Conservation (phyloP, 2,888 invertebrate species). For the Gnatocerus cornutus region DNA sequence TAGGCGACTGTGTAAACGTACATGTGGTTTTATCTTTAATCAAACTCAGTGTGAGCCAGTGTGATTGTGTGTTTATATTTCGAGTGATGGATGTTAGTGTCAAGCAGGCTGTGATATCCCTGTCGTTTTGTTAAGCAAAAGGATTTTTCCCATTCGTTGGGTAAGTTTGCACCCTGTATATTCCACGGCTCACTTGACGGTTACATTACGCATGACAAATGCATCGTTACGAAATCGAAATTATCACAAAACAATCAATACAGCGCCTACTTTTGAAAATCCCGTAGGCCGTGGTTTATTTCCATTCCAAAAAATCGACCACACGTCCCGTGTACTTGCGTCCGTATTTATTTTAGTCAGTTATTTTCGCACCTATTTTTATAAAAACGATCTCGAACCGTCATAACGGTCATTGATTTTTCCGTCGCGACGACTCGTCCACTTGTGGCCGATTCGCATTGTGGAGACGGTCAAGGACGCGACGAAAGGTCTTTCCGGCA, state of each 20-base stretch:
- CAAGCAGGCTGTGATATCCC: constrained; percentile 4
- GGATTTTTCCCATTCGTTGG: constrained; percentile 8
- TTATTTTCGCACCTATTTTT: no score
- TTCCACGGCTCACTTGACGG: constrained; percentile 6
- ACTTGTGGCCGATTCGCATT: constrained; percentile 22
- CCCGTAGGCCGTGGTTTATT: constrained; percentile 32
- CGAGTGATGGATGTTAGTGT: constrained; percentile 31
- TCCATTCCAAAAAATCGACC: background rate
- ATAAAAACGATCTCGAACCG: background rate
- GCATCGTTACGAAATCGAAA: constrained; percentile 7
- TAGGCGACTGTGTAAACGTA: constrained; percentile 21
- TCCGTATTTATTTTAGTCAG: constrained; percentile 32
- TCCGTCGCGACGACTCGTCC: constrained; percentile 18
- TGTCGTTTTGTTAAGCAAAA: background rate
- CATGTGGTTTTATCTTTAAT: constrained; percentile 15
- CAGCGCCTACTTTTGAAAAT: constrained; percentile 4
- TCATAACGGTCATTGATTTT: constrained; percentile 34
- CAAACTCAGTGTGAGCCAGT: constrained; percentile 3
- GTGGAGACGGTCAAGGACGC: constrained; percentile 33
- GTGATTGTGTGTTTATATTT: constrained; percentile 6
- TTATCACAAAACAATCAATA: constrained; percentile 21
- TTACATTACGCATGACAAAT: no score
- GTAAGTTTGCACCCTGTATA: background rate
- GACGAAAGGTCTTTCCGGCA: constrained; percentile 9
- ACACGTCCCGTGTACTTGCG: constrained; percentile 20